Evolutionary conservation across 92 coral and sea anemone genomes (phyloP).

Genomic region (Anthopleura xanthogrammica): DNA sequence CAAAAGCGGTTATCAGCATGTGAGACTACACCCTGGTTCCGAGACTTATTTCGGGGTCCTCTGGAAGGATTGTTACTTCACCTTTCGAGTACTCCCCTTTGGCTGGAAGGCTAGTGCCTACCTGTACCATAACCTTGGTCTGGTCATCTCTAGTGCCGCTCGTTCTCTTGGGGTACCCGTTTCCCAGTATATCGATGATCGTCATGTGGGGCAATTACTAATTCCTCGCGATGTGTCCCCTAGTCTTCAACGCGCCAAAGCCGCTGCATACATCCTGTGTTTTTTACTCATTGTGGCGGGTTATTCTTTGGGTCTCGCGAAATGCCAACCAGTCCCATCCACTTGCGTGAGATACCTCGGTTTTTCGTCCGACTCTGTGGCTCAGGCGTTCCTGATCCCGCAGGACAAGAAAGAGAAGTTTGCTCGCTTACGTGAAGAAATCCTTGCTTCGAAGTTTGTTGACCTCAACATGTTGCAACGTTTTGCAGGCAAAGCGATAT

Average conservation of each 20-base stretch:
- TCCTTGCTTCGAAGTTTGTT: conserved; percentile 4
- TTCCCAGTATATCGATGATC: conserved; percentile 8
- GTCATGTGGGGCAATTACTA: too few relatives aligned
- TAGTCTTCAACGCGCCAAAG: not conserved
- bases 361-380: not conserved
- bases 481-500: conserved; percentile 41
- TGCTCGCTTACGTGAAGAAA: not conserved
- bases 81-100: too few relatives aligned
- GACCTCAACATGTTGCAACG: conserved; percentile 30
- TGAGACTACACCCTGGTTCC: too few relatives aligned
- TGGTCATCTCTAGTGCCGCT: conserved; percentile 5
- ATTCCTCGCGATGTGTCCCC: too few relatives aligned
- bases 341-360: not conserved
- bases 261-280: not conserved
- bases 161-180: conserved; percentile 19
- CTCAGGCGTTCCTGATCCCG: conserved; percentile 23
- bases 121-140: not conserved
- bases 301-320: not conserved
- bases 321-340: not conserved
- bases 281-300: not conserved
- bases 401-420: conserved; percentile 24
- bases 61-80: too few relatives aligned
- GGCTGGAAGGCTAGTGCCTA: too few relatives aligned
- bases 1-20: too few relatives aligned
- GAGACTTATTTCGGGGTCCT: too few relatives aligned